A percentile compares a stretch with the other conserved stretches of the same genome.
Conservation (phyloP, 2,888 invertebrate species). For the Notodonta dromedarius region DNA sequence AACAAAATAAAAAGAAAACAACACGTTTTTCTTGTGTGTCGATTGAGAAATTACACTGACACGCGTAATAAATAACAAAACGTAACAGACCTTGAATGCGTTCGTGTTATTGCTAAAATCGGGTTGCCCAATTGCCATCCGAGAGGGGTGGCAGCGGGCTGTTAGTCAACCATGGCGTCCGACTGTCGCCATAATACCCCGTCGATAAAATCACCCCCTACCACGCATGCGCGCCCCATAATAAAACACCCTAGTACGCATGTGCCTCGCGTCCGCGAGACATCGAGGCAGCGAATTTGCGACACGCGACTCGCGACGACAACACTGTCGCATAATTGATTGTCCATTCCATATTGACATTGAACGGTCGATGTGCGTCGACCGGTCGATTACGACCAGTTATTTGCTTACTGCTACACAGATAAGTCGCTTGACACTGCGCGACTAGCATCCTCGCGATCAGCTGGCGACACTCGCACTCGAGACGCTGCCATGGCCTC, state of each 20-base stretch:
- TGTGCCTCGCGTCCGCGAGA: slow-evolving; percentile 55
- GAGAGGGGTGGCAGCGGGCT: slow-evolving; percentile 41
- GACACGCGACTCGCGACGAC: slow-evolving; percentile 71
- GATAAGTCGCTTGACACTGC: slow-evolving; percentile 58
- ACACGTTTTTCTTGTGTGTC: not conserved
- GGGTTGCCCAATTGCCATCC: slow-evolving; percentile 54
- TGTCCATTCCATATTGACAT: slow-evolving; percentile 81
- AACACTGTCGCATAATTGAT: slow-evolving; percentile 79
- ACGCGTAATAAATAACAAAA: slow-evolving; percentile 17
- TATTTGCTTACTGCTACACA: slow-evolving; percentile 70
- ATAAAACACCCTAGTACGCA: slow-evolving; percentile 50
- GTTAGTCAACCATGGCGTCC: slow-evolving; percentile 60
- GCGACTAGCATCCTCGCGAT: slow-evolving; percentile 43
- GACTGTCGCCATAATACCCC: slow-evolving; percentile 50
- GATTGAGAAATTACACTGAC: slow-evolving; percentile 7
- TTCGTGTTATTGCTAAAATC: slow-evolving; percentile 42
- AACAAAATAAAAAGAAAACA: not conserved
- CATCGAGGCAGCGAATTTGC: slow-evolving; percentile 58
- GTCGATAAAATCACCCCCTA: slow-evolving; percentile 53
- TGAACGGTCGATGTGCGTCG: slow-evolving; percentile 68
- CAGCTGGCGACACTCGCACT: slow-evolving; percentile 46
- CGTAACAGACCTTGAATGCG: slow-evolving; percentile 42
- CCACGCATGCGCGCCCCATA: slow-evolving; percentile 64
- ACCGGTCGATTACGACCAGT: slow-evolving; percentile 71
- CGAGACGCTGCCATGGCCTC: slow-evolving; percentile 24